Evolutionary conservation across 2,113 vertebrate genomes (phyloP).

Genomic region (Zosterops pallidus): DNA sequence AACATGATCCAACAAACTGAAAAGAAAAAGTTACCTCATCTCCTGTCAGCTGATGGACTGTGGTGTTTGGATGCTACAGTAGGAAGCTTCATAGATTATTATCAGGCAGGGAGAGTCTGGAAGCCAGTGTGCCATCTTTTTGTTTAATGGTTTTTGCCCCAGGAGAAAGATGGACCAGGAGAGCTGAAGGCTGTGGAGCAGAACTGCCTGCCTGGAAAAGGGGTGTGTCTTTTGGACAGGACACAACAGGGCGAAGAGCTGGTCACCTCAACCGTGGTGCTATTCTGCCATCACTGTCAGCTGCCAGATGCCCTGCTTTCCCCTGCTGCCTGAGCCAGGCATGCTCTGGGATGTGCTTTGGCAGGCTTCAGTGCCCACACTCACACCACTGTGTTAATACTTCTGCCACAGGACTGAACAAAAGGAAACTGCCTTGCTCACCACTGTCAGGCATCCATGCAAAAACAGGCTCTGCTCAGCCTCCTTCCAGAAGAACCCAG

Average conservation of each 20-base stretch:
- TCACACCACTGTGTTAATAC: background rate
- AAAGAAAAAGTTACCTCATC: background rate
- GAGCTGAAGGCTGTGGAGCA: background rate
- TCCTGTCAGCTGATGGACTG: background rate
- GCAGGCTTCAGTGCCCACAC: background rate
- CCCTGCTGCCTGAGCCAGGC: background rate
- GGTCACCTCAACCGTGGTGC: background rate
- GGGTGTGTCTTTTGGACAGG: background rate
- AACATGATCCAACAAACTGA: background rate
- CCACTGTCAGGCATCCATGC: background rate
- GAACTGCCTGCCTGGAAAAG: background rate
- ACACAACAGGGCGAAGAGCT: fast-evolving
- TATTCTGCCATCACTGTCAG: fast-evolving
- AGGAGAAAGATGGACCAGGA: background rate
- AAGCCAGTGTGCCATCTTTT: background rate
- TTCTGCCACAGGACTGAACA: background rate
- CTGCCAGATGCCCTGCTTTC: background rate
- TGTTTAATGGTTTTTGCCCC: background rate
- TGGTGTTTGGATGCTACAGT: background rate
- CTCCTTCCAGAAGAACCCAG: background rate
- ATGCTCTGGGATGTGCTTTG: background rate
- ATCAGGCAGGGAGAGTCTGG: background rate
- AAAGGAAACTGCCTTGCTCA: background rate
- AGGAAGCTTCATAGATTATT: background rate
- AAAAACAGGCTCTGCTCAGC: background rate